These are phyloP conservation scores for Phainopepla nitens DNA, from an alignment of 2,113 vertebrate species.

Conservation along the genomic window DNA sequence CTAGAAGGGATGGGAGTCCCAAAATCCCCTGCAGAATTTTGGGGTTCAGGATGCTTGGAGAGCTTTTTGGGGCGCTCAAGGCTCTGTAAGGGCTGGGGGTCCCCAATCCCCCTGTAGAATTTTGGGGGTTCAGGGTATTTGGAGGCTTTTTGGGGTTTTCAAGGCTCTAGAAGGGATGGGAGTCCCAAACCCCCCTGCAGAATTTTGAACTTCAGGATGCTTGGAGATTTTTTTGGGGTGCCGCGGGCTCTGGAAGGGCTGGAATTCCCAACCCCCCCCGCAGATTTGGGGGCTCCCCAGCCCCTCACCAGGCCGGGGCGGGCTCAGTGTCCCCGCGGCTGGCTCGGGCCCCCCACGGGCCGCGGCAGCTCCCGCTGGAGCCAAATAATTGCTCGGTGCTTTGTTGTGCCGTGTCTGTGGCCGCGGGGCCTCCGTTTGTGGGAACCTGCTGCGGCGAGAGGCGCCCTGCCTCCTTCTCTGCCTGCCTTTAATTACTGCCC, in stretches of 20 bases:
- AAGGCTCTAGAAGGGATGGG: fast-evolving
- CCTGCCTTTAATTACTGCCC: constrained; percentile 77
- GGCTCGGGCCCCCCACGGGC: constrained; percentile 65
- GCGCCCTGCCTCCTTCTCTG: too few relatives aligned
- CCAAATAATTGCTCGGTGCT: constrained; percentile 80
- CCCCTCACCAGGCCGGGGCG: background rate
- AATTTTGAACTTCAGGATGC: background rate
- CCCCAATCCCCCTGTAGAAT: background rate
- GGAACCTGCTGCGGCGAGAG: constrained; percentile 75
- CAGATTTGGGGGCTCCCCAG: background rate
- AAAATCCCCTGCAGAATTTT: too few relatives aligned
- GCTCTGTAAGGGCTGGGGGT: background rate
- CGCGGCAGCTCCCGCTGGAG: constrained; percentile 78
- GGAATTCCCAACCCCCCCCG: too few relatives aligned
- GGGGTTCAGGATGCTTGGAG: background rate
- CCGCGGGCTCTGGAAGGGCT: too few relatives aligned
- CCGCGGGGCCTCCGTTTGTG: constrained; percentile 78
- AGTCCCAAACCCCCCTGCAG: too few relatives aligned
- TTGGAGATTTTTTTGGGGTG: too few relatives aligned
- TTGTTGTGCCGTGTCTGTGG: constrained; percentile 80
- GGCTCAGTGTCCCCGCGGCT: background rate
- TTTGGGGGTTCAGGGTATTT: background rate
- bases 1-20: too few relatives aligned
- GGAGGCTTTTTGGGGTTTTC: background rate
- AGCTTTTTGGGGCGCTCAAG: background rate